phyloP scores from a whole-genome alignment of 2,113 vertebrate species.

The Dendrocopos noguchii region DNA sequence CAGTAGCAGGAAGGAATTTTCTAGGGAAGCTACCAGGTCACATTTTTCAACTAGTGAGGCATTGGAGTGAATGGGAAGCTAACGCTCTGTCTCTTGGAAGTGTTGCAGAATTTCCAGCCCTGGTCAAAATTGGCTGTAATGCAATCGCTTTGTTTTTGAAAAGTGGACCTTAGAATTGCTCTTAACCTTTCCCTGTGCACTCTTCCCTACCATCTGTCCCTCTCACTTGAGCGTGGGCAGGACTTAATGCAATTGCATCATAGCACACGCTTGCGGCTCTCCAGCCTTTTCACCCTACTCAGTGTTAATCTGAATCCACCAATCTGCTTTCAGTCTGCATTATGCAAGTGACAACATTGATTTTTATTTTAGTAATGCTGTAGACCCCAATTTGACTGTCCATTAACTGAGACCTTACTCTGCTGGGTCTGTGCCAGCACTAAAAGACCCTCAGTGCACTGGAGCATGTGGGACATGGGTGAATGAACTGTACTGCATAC shows the following conservation, averaged over 20 bases:
- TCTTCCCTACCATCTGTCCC: conserved; percentile 48
- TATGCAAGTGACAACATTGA: neutral
- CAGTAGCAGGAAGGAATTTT: neutral
- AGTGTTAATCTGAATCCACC: conserved; percentile 28
- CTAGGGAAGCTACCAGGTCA: neutral
- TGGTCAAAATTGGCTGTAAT: neutral
- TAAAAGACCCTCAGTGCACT: neutral
- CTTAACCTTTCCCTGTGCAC: conserved; percentile 39
- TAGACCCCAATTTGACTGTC: neutral
- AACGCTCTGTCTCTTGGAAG: neutral
- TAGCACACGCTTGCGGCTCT: neutral
- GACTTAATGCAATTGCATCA: neutral
- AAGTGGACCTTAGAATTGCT: conserved; percentile 18
- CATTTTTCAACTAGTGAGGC: neutral
- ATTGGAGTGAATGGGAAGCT: neutral
- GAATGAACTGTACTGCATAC: neutral
- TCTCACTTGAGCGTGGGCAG: conserved; percentile 24
- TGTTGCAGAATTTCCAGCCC: neutral
- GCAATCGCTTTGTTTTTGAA: conserved; percentile 1
- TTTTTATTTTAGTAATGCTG: neutral
- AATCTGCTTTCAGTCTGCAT: neutral
- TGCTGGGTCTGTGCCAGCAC: neutral
- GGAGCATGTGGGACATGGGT: neutral
- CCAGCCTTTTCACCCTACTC: conserved; percentile 15
- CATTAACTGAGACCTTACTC: neutral